Evolutionary conservation across 2,888 invertebrate species (phyloP), one percentile per base, ranked within the genome.

Genomic region (Laothoe populi): DNA sequence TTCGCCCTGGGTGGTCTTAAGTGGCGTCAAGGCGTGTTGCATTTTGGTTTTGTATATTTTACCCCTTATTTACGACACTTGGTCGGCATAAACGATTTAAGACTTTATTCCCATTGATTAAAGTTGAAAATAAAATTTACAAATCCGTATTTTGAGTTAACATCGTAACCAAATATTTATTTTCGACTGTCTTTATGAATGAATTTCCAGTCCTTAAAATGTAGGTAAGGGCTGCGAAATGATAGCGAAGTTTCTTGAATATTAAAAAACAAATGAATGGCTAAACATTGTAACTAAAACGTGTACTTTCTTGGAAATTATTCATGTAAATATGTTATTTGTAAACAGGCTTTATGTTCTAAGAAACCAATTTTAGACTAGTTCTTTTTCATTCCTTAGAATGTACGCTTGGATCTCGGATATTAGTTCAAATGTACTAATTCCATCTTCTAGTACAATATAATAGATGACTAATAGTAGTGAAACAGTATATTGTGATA

Each of bases 131-230:
- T 78, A 5, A 21, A 19, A 62, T 48, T 19, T 0, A 0, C 5
- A 0, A 0, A 26, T 0, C 5, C 11, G 45, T 70, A 69, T 75
- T 79, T 77, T 78, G 76, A 73, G 74, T 75, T 64, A 75, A 74
- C 77, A 75, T 77, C 76, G 71, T 78, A 80, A 77, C 69, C 79
- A 87, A 92, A 92, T 90, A 90, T 92, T 92, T 86, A 81, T 77
- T 81, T 78, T 79, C 73, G 80, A 75, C 82, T 83, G 82, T 82
- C 82, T 86, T 89, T 88, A 91, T 92, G 92, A 92, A 92, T 91
- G 91, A 90, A 84, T 82, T 84, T 81, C 72, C 78, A 82, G 87
- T 82, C 77, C 74, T 74, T 77, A 74, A 81, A 83, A 81, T 79
- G 70, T 79, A 70, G 67, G 67, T 70, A 72, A 69, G 69, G 64